Conservation (phyloP, 2,888 invertebrate species). For the Lacanobia oleracea region DNA sequence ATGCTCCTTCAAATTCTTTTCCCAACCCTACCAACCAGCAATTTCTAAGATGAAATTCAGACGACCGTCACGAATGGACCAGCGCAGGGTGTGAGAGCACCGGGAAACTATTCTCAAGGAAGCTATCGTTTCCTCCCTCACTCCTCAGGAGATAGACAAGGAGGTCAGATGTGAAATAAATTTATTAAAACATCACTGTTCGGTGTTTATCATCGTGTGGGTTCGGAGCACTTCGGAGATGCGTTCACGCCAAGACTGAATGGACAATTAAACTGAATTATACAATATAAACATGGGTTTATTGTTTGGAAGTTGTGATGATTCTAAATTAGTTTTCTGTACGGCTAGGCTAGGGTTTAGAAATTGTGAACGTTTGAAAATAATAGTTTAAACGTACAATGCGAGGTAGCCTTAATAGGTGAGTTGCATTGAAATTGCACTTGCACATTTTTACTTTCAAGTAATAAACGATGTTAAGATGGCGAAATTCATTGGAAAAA, state of each 20-base stretch:
- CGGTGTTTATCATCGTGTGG: conserved; percentile 83
- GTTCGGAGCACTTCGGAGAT: conserved; percentile 69
- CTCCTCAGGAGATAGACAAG: conserved; percentile 65
- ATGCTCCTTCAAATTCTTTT: conserved; percentile 50
- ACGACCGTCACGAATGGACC: conserved; percentile 82
- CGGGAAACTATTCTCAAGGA: conserved; percentile 70
- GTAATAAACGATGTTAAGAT: background rate
- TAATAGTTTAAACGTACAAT: background rate
- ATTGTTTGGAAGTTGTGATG: conserved; percentile 67
- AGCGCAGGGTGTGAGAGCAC: conserved; percentile 69
- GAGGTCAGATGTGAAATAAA: conserved; percentile 71
- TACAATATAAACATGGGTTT: conserved; percentile 80
- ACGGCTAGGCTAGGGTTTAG: conserved; percentile 8
- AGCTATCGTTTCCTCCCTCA: conserved; percentile 56
- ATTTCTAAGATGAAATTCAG: conserved; percentile 80
- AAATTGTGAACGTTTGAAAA: conserved; percentile 1
- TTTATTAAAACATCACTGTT: conserved; percentile 83
- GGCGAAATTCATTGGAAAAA: no score
- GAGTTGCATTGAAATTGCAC: background rate
- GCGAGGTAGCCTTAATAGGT: no score
- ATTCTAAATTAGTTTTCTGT: conserved; percentile 64
- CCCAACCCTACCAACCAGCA: conserved; percentile 70
- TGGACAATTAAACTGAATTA: conserved; percentile 82
- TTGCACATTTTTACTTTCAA: background rate
- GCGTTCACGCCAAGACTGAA: conserved; percentile 77